Evolutionary conservation across 1,140 invertebrate species (phyloP).

Genomic region (Diachasma alloeum): DNA sequence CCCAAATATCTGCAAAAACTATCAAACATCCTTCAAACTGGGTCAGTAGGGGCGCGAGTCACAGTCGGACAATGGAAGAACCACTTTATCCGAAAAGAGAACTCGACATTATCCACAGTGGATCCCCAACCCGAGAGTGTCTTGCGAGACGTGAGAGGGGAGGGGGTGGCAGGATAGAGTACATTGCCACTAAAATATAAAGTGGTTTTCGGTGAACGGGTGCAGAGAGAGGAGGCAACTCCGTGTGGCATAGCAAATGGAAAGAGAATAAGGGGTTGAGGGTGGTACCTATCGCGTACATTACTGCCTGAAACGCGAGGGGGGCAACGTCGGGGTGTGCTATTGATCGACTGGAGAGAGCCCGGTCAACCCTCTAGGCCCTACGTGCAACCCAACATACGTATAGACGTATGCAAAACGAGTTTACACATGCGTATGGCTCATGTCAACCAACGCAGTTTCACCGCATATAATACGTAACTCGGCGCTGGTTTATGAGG

Average conservation of each 20-base stretch:
- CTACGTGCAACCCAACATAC: conserved; percentile 35
- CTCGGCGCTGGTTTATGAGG: not conserved
- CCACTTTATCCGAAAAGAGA: conserved; percentile 27
- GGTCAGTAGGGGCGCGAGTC: conserved; percentile 16
- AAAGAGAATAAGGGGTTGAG: not conserved
- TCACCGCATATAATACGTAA: not conserved
- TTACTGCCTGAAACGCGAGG: conserved; percentile 50
- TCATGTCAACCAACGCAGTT: not conserved
- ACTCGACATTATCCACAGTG: conserved; percentile 12
- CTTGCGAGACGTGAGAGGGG: not conserved
- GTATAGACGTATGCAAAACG: conserved; percentile 17
- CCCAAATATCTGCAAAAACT: too few relatives aligned
- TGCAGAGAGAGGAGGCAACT: conserved; percentile 8
- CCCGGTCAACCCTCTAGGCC: conserved; percentile 59
- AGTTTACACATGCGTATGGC: conserved; percentile 22
- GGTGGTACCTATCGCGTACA: conserved; percentile 58
- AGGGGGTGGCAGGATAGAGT: conserved; percentile 54
- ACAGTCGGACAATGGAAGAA: conserved; percentile 38
- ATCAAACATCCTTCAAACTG: not conserved
- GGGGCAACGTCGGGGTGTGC: conserved; percentile 45
- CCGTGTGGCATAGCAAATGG: conserved; percentile 51
- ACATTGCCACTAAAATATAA: conserved; percentile 64
- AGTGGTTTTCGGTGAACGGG: conserved; percentile 54
- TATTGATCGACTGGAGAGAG: conserved; percentile 61
- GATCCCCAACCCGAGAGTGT: not conserved